Evolutionary conservation across 2,113 vertebrate genomes (phyloP).

Genomic region (Atherinomorus stipes): DNA sequence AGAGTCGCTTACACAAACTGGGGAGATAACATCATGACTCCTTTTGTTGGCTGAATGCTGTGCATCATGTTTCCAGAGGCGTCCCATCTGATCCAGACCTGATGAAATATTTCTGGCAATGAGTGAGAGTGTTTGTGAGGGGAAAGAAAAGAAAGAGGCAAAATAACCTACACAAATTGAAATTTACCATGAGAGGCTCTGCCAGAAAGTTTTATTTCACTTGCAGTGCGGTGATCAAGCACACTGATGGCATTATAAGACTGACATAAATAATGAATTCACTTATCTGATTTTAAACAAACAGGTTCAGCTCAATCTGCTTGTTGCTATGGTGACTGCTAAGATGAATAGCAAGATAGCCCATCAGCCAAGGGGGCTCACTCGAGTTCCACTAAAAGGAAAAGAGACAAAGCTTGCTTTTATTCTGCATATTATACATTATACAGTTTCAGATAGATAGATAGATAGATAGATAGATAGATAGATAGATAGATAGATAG

Average conservation of each 20-base stretch:
- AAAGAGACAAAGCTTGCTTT: neutral
- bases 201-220: neutral
- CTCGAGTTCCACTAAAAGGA: neutral
- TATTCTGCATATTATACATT: neutral
- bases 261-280: neutral
- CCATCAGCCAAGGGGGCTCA: neutral
- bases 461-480: neutral
- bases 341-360: neutral
- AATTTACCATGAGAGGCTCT: neutral
- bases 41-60: slow-evolving; percentile 65
- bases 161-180: neutral
- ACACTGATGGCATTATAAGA: neutral
- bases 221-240: neutral
- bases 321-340: slow-evolving; percentile 1
- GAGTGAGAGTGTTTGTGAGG: neutral
- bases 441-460: neutral
- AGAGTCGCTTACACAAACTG: slow-evolving; percentile 47
- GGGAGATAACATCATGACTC: slow-evolving; percentile 57
- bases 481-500: no score
- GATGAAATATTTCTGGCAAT: slow-evolving; percentile 59
- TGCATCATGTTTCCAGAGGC: slow-evolving; percentile 72
- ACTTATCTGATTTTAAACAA: neutral
- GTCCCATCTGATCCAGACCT: slow-evolving; percentile 62
- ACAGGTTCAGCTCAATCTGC: neutral
- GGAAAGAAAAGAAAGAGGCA: neutral